phyloP scores from a whole-genome alignment of 2,113 vertebrate species.

The Chaetura pelagica region DNA sequence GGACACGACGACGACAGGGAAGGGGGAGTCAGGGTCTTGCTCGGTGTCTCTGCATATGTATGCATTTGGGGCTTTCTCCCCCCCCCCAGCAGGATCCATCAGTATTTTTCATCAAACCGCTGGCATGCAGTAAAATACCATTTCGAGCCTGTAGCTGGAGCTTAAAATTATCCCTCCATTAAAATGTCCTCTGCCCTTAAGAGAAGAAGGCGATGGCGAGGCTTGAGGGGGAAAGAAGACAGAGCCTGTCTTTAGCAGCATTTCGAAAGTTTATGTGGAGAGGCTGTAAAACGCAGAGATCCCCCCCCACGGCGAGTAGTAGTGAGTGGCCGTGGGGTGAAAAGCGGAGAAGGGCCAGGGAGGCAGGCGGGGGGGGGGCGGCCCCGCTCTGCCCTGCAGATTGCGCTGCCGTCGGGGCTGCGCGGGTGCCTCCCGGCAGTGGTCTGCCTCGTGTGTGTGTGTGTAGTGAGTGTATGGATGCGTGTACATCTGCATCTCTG shows the following conservation, averaged over 20 bases:
- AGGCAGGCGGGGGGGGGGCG: background rate
- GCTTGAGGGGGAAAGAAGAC: background rate
- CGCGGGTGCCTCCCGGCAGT: background rate
- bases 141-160: conserved; percentile 62
- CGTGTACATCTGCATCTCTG: background rate
- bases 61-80: background rate
- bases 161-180: conserved; percentile 33
- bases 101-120: conserved; percentile 32
- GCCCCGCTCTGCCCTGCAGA: background rate
- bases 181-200: conserved; percentile 40
- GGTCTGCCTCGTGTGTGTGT: background rate
- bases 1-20: background rate
- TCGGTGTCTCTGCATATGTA: background rate
- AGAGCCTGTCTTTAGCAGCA: background rate
- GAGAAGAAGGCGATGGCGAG: background rate
- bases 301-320: background rate
- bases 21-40: background rate
- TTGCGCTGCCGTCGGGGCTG: background rate
- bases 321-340: background rate
- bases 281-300: background rate
- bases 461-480: background rate
- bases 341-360: background rate
- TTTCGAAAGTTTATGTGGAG: conserved; percentile 42
- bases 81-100: background rate
- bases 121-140: conserved; percentile 62